Conservation (phyloP, 2,797 vertebrate genomes). For the Malacoctenus gilli region DNA sequence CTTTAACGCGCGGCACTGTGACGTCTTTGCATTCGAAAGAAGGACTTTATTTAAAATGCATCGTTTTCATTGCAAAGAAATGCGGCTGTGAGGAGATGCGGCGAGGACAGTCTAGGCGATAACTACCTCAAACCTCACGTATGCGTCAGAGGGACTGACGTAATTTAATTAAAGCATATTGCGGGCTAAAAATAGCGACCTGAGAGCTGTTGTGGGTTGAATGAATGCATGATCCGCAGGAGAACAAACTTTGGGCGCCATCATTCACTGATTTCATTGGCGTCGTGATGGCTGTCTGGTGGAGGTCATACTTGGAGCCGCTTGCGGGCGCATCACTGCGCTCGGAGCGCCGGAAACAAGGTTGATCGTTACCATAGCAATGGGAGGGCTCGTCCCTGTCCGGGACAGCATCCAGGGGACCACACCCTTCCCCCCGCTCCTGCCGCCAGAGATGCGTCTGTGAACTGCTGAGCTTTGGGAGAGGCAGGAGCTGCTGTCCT, state of each 20-base stretch:
- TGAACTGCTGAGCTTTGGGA: constrained; percentile 15
- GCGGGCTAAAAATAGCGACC: constrained; percentile 19
- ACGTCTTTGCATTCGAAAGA: too few relatives aligned
- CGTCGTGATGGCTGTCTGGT: constrained; percentile 9
- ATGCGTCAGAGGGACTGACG: constrained; percentile 53
- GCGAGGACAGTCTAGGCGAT: constrained; percentile 1
- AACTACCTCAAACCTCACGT: constrained; percentile 5
- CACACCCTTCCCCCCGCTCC: constrained; percentile 72
- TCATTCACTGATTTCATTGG: constrained; percentile 32
- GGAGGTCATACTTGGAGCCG: constrained; percentile 44
- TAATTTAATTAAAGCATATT: constrained; percentile 44
- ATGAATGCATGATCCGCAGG: background rate
- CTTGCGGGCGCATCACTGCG: constrained; percentile 37
- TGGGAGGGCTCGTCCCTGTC: constrained; percentile 60
- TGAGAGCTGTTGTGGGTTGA: background rate
- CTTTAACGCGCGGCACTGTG: too few relatives aligned
- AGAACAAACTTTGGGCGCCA: constrained; percentile 38
- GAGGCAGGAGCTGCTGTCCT: constrained; percentile 13
- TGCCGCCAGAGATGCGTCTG: constrained; percentile 35
- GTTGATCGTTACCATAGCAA: constrained; percentile 64
- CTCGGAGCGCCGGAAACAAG: constrained; percentile 62
- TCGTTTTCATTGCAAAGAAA: background rate
- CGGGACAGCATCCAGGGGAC: constrained; percentile 68
- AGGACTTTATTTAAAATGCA: too few relatives aligned
- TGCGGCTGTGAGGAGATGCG: background rate